Evolutionary conservation across 2,113 vertebrate species (phyloP).

Genomic region (Pedionomus torquatus): DNA sequence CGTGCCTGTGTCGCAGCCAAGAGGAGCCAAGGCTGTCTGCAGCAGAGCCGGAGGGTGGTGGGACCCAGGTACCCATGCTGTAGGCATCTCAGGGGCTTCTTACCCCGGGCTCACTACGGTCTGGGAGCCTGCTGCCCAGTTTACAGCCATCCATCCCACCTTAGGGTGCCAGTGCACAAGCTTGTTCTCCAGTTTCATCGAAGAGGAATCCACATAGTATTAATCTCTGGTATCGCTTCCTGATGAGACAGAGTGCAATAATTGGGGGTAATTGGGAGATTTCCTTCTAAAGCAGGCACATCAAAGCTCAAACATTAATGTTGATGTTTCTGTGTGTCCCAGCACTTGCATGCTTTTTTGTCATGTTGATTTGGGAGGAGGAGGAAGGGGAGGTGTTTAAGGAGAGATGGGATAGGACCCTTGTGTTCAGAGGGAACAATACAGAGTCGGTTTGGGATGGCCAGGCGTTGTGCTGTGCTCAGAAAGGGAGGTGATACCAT

Average conservation of each 20-base stretch:
- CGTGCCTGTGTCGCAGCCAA: fast-evolving
- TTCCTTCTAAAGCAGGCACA: neutral
- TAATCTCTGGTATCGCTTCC: neutral
- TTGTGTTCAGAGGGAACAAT: neutral
- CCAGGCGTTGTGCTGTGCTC: fast-evolving
- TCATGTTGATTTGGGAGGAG: neutral
- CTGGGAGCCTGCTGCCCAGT: neutral
- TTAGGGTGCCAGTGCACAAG: fast-evolving
- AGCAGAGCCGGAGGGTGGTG: neutral
- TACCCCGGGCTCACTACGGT: neutral
- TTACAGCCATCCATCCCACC: fast-evolving
- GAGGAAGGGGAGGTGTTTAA: neutral
- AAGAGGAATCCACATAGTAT: neutral
- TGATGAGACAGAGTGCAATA: neutral
- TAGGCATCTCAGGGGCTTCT: fast-evolving
- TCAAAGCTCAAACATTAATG: neutral
- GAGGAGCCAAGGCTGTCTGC: neutral
- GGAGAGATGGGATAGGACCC: neutral
- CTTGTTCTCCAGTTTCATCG: neutral
- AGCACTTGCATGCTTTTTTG: neutral
- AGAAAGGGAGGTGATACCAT: neutral
- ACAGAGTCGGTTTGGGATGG: neutral
- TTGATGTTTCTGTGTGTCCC: neutral
- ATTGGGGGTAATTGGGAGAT: neutral
- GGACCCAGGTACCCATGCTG: neutral